Evolutionary conservation across 2,797 vertebrate species (phyloP).

Genomic region (Microcaecilia unicolor): DNA sequence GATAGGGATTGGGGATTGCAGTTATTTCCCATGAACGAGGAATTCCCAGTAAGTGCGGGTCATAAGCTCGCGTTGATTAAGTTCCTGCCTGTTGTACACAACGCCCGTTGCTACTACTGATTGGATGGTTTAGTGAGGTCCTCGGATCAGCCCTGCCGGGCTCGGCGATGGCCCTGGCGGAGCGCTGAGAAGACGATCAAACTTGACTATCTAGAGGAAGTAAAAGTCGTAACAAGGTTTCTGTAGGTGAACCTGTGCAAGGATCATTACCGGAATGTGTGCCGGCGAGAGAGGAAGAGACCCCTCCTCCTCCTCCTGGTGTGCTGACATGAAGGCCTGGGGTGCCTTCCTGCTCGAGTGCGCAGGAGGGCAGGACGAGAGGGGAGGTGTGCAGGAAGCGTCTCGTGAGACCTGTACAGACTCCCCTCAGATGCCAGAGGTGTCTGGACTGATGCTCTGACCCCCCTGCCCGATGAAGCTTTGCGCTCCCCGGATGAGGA

Average conservation of each 20-base stretch:
- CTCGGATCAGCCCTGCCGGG: conserved; percentile 7
- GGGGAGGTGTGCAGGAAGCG: no score
- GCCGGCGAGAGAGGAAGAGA: no score
- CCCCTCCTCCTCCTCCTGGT: no score
- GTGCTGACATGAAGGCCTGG: no score
- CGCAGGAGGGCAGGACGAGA: no score
- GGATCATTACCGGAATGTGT: background rate
- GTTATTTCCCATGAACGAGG: conserved; percentile 19
- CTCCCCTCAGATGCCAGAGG: no score
- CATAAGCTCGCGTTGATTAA: background rate
- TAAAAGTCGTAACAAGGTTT: background rate
- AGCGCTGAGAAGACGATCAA: background rate
- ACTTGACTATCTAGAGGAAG: background rate
- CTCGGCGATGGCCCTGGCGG: background rate
- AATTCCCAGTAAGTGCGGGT: conserved; percentile 20
- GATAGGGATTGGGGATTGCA: conserved; percentile 16
- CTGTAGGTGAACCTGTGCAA: background rate
- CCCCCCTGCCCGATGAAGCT: no score
- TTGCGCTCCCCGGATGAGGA: no score
- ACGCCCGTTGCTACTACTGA: conserved; percentile 21
- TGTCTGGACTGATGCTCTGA: no score
- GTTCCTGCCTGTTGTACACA: conserved; percentile 23
- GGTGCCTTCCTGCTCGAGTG: no score
- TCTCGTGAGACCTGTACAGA: no score
- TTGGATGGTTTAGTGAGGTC: conserved; percentile 21